These are phyloP conservation scores for Druon quercuslanigerum DNA, from an alignment of 1,140 invertebrate genomes.

Conservation along the genomic window DNA sequence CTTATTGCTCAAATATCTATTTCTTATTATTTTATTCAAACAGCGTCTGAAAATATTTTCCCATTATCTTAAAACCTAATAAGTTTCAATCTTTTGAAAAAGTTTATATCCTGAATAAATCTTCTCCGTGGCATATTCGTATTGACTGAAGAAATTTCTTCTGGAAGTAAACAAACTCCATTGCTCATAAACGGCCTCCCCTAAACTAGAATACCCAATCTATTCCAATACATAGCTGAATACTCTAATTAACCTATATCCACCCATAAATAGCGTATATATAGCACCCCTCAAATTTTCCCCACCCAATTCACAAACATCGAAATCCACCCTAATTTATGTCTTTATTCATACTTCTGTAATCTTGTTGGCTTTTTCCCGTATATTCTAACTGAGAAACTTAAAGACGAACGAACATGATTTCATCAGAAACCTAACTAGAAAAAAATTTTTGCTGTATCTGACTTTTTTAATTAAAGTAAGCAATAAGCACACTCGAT, in stretches of 20 bases:
- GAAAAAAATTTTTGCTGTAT: no score
- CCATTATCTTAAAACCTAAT: no score
- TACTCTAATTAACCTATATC: constrained; percentile 1
- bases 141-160: neutral
- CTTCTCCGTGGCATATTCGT: no score
- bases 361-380: neutral
- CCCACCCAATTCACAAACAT: constrained; percentile 3
- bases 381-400: neutral
- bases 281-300: neutral
- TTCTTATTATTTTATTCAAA: no score
- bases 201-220: neutral
- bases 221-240: neutral
- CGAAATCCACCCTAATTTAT: constrained; percentile 22
- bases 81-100: no score
- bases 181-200: neutral
- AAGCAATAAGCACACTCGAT: no score
- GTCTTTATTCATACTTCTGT: neutral
- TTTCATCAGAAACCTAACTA: no score
- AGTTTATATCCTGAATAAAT: no score
- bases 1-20: no score
- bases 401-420: no score
- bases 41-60: no score
- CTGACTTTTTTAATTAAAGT: no score
- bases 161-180: neutral
- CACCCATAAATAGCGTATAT: neutral